Percentiles rank a stretch among this genome's conserved stretches.
These are phyloP conservation scores for Sternarchorhynchus goeldii DNA, from an alignment of 2,797 vertebrate species.

Conservation along the genomic window DNA sequence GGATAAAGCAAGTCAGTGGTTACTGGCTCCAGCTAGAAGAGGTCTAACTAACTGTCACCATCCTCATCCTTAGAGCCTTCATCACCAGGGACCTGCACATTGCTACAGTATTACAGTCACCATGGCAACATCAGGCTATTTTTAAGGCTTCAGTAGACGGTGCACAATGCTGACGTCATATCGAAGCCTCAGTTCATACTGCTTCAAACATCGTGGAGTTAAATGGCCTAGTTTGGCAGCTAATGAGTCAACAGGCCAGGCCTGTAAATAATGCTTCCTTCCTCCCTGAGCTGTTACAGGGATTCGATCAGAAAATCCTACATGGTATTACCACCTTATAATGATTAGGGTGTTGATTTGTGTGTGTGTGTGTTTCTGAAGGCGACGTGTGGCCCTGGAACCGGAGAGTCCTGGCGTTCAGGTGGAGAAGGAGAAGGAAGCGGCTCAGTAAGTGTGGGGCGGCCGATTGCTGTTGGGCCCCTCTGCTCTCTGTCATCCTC, in stretches of 20 bases:
- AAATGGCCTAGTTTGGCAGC: not conserved
- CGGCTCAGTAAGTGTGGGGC: constrained; percentile 85
- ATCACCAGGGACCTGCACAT: constrained; percentile 20
- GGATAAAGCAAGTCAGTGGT: not conserved
- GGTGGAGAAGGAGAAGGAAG: constrained; percentile 90
- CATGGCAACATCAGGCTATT: constrained; percentile 60
- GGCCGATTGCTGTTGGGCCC: not conserved
- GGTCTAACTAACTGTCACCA: not conserved
- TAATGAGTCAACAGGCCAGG: not conserved
- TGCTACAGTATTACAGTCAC: constrained; percentile 53
- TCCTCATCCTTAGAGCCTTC: not conserved
- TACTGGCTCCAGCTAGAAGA: not conserved
- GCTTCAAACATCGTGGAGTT: not conserved
- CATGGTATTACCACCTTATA: not conserved
- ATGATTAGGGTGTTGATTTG: not conserved
- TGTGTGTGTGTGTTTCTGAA: constrained; percentile 59
- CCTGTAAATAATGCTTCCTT: not conserved
- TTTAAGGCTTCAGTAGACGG: constrained; percentile 39
- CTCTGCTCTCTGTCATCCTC: constrained; percentile 30
- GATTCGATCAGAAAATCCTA: not conserved
- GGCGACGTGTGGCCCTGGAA: constrained; percentile 89
- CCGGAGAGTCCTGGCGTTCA: constrained; percentile 88
- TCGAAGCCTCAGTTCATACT: not conserved
- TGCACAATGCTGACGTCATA: constrained; percentile 6
- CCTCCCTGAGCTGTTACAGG: not conserved